A percentile compares a stretch with the other conserved stretches of the same genome.
phyloP scores from a whole-genome alignment of 2,113 vertebrate species.

The Mola mola region DNA sequence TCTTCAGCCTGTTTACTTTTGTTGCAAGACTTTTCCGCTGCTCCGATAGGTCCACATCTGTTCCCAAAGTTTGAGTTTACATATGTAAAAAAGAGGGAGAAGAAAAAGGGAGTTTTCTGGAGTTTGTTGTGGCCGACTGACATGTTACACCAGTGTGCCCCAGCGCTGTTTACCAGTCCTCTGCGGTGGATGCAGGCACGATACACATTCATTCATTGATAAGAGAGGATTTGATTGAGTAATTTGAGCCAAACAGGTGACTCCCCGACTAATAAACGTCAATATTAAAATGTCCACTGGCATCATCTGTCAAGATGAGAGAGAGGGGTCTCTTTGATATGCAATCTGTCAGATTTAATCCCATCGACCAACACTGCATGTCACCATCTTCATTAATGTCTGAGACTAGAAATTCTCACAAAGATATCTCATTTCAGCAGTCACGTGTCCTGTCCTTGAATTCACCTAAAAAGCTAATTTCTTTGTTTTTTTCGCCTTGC shows the following conservation, averaged over 20 bases:
- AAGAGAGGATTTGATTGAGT: conserved; percentile 47
- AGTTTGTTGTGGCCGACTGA: conserved; percentile 29
- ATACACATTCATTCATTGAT: conserved; percentile 75
- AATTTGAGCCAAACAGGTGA: conserved; percentile 37
- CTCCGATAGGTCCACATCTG: conserved; percentile 17
- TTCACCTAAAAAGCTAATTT: conserved; percentile 13
- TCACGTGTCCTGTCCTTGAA: background rate
- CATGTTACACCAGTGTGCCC: conserved; percentile 22
- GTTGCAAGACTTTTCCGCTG: conserved; percentile 29
- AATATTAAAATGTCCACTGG: conserved; percentile 24
- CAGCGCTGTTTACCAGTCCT: conserved; percentile 47
- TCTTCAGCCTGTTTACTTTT: conserved; percentile 16
- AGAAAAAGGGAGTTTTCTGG: conserved; percentile 38
- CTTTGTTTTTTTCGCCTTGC: background rate
- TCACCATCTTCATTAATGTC: background rate
- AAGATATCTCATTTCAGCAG: too few relatives aligned
- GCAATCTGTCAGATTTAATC: conserved; percentile 15
- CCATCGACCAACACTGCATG: conserved; percentile 20
- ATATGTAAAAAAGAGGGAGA: conserved; percentile 39
- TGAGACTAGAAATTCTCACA: too few relatives aligned
- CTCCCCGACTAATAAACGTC: conserved; percentile 40
- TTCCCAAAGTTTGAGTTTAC: conserved; percentile 35
- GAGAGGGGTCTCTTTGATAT: conserved; percentile 30
- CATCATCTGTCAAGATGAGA: conserved; percentile 6
- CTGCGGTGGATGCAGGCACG: conserved; percentile 65